Conservation (phyloP, 2,888 invertebrate species). For the Ellobium chinense region DNA sequence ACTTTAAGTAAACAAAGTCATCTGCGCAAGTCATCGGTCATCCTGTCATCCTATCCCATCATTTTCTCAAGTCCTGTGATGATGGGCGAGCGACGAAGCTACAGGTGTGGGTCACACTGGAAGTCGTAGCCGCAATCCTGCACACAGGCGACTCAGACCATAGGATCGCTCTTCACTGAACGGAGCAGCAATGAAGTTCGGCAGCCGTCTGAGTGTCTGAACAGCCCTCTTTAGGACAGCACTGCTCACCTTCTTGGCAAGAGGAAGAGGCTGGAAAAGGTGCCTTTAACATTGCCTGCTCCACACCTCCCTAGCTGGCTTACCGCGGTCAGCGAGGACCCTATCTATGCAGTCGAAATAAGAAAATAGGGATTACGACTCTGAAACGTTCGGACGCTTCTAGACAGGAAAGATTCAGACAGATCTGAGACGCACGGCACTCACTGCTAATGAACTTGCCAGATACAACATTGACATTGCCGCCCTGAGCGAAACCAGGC, state of each 20-base stretch:
- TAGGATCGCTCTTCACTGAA: slow-evolving; percentile 7
- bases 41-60: neutral
- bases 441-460: slow-evolving; percentile 2
- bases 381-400: neutral
- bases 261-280: slow-evolving; percentile 35
- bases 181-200: slow-evolving; percentile 19
- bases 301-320: neutral
- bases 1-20: neutral
- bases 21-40: neutral
- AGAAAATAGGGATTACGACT: neutral
- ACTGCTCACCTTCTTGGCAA: slow-evolving; percentile 36
- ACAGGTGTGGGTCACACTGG: slow-evolving; percentile 35
- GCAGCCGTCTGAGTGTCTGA: slow-evolving; percentile 35
- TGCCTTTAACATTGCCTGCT: slow-evolving; percentile 31
- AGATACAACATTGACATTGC: slow-evolving; percentile 29
- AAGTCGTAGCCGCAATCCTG: slow-evolving; percentile 22
- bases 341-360: neutral
- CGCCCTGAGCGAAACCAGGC: slow-evolving; percentile 25
- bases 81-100: slow-evolving; percentile 36
- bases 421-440: neutral
- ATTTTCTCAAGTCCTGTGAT: slow-evolving; percentile 17
- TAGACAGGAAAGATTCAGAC: neutral
- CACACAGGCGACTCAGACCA: slow-evolving; percentile 41
- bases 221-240: slow-evolving; percentile 35
- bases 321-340: slow-evolving; percentile 14